Conservation (phyloP, 1,140 invertebrate genomes). For the Dolichoris vasculosae region DNA sequence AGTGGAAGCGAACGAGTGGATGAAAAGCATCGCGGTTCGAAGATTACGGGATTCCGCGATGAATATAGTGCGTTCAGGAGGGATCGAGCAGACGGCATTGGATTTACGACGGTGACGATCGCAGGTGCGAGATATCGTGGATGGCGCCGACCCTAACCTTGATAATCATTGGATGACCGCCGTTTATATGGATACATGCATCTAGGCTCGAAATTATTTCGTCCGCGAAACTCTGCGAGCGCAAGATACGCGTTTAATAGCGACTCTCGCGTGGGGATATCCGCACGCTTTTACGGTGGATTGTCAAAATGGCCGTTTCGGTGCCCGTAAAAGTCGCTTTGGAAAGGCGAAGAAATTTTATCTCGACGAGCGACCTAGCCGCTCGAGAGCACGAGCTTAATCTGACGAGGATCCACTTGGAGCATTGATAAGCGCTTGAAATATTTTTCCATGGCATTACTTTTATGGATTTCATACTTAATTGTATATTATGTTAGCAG, state of each 20-base stretch:
- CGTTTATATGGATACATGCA: neutral
- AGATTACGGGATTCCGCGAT: slow-evolving; percentile 1
- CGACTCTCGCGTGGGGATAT: neutral
- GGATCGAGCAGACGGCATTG: neutral
- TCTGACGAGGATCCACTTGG: slow-evolving; percentile 39
- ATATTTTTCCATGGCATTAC: slow-evolving; percentile 29
- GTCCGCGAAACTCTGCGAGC: neutral
- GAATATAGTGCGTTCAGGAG: too few relatives aligned
- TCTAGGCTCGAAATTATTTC: slow-evolving; percentile 35
- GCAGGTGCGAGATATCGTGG: slow-evolving; percentile 38
- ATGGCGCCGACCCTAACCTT: neutral
- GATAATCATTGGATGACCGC: slow-evolving; percentile 32
- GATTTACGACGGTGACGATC: slow-evolving; percentile 37
- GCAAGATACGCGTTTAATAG: slow-evolving; percentile 44
- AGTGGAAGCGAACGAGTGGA: slow-evolving; percentile 26
- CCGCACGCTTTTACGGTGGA: slow-evolving; percentile 40
- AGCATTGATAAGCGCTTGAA: slow-evolving; percentile 35
- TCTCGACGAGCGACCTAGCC: slow-evolving; percentile 27
- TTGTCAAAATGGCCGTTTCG: slow-evolving; percentile 48
- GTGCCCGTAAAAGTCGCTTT: slow-evolving; percentile 49
- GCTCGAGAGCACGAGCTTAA: slow-evolving; percentile 34
- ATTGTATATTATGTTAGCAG: slow-evolving; percentile 21
- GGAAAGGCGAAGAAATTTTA: slow-evolving; percentile 50
- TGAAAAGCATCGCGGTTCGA: neutral
- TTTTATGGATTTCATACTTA: slow-evolving; percentile 37